Conservation (phyloP, 2,888 invertebrate species). For the Syrphus vitripennis region DNA sequence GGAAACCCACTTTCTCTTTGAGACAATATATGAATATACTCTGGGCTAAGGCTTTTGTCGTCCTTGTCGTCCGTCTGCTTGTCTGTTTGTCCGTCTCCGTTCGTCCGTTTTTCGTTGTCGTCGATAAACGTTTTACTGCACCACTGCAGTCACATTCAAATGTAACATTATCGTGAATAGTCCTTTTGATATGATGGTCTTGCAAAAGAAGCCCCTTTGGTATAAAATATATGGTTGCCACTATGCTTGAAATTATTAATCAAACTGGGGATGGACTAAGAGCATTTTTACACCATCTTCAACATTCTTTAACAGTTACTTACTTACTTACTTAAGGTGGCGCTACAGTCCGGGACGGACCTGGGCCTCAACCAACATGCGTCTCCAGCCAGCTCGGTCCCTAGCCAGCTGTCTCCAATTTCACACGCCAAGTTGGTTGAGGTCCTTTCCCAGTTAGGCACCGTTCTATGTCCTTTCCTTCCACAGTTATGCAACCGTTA, state of each 20-base stretch:
- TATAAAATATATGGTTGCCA: constrained; percentile 9
- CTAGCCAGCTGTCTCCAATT: too few relatives aligned
- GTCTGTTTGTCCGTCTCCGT: neutral
- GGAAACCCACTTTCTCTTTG: constrained; percentile 38
- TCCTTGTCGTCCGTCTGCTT: constrained; percentile 19
- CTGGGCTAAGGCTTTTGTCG: constrained; percentile 13
- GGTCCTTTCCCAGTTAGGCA: too few relatives aligned
- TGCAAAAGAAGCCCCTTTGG: neutral
- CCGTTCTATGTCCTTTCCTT: too few relatives aligned
- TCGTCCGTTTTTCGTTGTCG: constrained; percentile 32
- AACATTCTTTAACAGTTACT: too few relatives aligned
- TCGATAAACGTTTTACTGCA: constrained; percentile 70
- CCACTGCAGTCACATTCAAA: constrained; percentile 66
- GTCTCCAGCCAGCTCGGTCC: too few relatives aligned
- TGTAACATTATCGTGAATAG: constrained; percentile 54
- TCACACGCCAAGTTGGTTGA: too few relatives aligned
- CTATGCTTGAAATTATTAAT: neutral
- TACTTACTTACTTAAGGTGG: too few relatives aligned
- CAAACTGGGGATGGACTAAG: neutral
- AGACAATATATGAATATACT: neutral
- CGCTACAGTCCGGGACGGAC: too few relatives aligned
- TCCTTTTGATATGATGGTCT: constrained; percentile 28
- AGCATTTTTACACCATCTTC: too few relatives aligned
- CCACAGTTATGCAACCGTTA: too few relatives aligned
- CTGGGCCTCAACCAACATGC: too few relatives aligned